A percentile compares a stretch with the other conserved stretches of the same genome.
Evolutionary conservation across 2,113 vertebrate genomes (phyloP).

Genomic region (Xenus cinereus): DNA sequence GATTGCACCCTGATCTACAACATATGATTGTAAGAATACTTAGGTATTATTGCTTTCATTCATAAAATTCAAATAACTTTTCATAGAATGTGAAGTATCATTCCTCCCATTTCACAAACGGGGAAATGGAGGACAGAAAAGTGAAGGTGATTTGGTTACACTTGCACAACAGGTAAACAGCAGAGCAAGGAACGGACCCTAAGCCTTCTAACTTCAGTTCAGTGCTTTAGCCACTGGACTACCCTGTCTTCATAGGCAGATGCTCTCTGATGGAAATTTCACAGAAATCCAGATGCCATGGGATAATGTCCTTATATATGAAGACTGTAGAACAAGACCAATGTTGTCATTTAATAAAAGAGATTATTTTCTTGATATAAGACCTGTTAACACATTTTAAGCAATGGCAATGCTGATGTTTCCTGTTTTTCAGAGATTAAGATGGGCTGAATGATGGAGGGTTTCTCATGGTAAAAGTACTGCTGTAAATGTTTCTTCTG

Average conservation of each 20-base stretch:
- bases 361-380: conserved; percentile 49
- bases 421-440: conserved; percentile 66
- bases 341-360: conserved; percentile 53
- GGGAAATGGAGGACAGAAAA: not conserved
- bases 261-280: not conserved
- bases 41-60: not conserved
- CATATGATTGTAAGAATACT: not conserved
- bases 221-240: not conserved
- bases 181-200: not conserved
- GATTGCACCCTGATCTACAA: not conserved
- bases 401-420: conserved; percentile 44
- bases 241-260: not conserved
- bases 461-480: conserved; percentile 63
- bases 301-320: not conserved
- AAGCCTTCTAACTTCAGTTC: not conserved
- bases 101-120: not conserved
- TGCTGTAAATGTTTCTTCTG: conserved; percentile 71
- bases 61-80: not conserved
- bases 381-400: conserved; percentile 60
- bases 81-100: not conserved
- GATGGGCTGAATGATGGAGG: conserved; percentile 32
- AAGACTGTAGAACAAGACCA: conserved; percentile 2
- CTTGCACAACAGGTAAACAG: not conserved
- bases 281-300: not conserved
- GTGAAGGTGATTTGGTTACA: not conserved